Evolutionary conservation across 2,888 invertebrate genomes (phyloP), one percentile per base, ranked within the genome.

Genomic region (Megamerina dolium): DNA sequence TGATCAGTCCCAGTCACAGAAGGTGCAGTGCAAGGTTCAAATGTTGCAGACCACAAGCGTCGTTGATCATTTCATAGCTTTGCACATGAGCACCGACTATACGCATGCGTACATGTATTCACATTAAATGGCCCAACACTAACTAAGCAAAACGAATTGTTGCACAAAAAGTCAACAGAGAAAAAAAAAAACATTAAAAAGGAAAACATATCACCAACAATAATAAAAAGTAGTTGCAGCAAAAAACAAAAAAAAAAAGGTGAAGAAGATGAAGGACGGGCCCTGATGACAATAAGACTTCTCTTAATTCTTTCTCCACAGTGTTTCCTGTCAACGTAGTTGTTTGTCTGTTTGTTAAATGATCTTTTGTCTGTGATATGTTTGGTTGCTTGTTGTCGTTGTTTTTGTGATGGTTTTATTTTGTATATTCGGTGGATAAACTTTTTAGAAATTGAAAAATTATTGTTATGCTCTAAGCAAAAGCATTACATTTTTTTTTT

Each of bases 121-220:
- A 32, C 36, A 39, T 30, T 23, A 44, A 13, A 10, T 10, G 33
- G 29, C 43, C 39, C 38, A 37, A 46, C 38, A 42, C 46, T 46
- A 46, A 42, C 46, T 41, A 42, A 46, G 46, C 42, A 21, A 16
- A 35, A 29, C 42, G 37, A 46, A 46, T 45, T 27, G 43, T 37
- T 37, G 43, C 43, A 41, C 23, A 17, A n/a, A n/a, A n/a, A n/a
- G n/a, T n/a, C n/a, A n/a, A n/a, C n/a, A n/a, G n/a, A n/a, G n/a
- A n/a, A n/a, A n/a, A n/a, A n/a, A n/a, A n/a, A n/a, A n/a, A 30
- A 30, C 5, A 14, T 13, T 8, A 13, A 12, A 13, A 14, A 12
- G 35, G 23, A 21, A 35, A 35, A 2, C 27, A 27, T 18, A 19
- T 36, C 19, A 10, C 37, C 3, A 26, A 27, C 17, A 13, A 26